phyloP scores from a whole-genome alignment of 2,113 vertebrate genomes.

The Platycercus adscitus region DNA sequence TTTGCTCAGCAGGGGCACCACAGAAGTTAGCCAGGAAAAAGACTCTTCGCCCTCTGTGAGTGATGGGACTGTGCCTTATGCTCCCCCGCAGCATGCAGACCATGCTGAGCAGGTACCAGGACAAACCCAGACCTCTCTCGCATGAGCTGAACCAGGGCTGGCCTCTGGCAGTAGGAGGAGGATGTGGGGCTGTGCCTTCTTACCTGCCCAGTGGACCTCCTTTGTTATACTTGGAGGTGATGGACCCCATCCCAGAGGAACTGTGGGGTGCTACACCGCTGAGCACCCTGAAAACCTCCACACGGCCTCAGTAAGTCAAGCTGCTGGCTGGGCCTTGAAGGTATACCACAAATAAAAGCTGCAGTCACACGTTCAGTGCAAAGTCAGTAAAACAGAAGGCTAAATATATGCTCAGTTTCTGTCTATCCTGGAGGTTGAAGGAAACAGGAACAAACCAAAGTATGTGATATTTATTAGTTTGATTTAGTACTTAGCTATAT shows the following conservation, averaged over 20 bases:
- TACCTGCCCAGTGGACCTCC: fast-evolving
- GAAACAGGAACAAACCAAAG: background rate
- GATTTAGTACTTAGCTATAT: background rate
- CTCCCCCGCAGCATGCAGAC: background rate
- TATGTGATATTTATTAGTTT: background rate
- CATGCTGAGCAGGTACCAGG: background rate
- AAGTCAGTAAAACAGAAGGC: background rate
- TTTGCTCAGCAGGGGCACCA: background rate
- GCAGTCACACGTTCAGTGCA: background rate
- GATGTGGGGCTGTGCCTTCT: fast-evolving
- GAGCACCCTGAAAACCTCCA: background rate
- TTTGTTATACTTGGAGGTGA: background rate
- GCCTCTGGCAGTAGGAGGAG: background rate
- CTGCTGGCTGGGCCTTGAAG: background rate
- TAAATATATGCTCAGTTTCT: background rate
- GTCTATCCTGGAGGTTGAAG: background rate
- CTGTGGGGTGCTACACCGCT: background rate
- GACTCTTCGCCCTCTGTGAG: background rate
- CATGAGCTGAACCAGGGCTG: background rate
- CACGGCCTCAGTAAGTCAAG: fast-evolving
- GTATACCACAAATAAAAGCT: background rate
- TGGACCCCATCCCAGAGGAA: background rate
- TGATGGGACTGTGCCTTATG: background rate
- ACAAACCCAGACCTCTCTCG: background rate
- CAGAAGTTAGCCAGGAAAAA: background rate